phyloP scores from a whole-genome alignment of 2,797 vertebrate species.

The Naso thynnoides region DNA sequence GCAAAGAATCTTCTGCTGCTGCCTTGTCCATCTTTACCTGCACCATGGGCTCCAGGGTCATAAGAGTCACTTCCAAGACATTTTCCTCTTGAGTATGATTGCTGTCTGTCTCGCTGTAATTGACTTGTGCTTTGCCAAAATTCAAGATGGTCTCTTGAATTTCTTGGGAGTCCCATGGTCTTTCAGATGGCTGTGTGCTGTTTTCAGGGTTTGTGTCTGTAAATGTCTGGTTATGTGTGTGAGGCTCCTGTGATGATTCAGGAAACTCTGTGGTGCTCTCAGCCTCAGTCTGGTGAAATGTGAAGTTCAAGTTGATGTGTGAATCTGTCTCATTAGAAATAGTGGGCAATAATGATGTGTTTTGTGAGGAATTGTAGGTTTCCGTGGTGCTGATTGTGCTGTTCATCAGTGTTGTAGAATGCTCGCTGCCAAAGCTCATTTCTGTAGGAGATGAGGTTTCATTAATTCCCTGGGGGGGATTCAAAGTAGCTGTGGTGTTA shows the following conservation, averaged over 20 bases:
- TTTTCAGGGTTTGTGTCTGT: slow-evolving; percentile 49
- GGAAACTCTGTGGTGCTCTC: slow-evolving; percentile 48
- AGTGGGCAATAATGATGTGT: slow-evolving; percentile 26
- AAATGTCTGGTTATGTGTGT: slow-evolving; percentile 62
- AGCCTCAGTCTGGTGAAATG: slow-evolving; percentile 29
- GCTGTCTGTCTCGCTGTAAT: slow-evolving; percentile 39
- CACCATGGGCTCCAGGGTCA: slow-evolving; percentile 35
- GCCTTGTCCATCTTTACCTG: slow-evolving; percentile 46
- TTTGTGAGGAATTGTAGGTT: slow-evolving; percentile 30
- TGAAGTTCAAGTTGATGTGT: slow-evolving; percentile 44
- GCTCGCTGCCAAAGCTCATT: slow-evolving; percentile 38
- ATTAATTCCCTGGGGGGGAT: slow-evolving; percentile 42
- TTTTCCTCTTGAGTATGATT: slow-evolving; percentile 45
- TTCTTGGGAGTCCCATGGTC: slow-evolving; percentile 57
- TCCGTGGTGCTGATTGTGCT: slow-evolving; percentile 39
- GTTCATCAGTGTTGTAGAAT: slow-evolving; percentile 31
- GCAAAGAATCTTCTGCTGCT: slow-evolving; percentile 19
- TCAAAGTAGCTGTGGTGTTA: slow-evolving; percentile 20
- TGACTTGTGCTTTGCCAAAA: slow-evolving; percentile 32
- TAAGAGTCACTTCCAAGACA: slow-evolving; percentile 33
- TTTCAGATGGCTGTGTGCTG: slow-evolving; percentile 36
- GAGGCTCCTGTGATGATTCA: slow-evolving; percentile 32
- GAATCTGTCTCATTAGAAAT: slow-evolving; percentile 65
- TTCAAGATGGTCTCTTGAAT: slow-evolving; percentile 50
- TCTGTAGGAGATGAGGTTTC: slow-evolving; percentile 51